These are phyloP conservation scores for Catagonus wagneri DNA, from an alignment of 2,113 vertebrate genomes.

Conservation along the genomic window DNA sequence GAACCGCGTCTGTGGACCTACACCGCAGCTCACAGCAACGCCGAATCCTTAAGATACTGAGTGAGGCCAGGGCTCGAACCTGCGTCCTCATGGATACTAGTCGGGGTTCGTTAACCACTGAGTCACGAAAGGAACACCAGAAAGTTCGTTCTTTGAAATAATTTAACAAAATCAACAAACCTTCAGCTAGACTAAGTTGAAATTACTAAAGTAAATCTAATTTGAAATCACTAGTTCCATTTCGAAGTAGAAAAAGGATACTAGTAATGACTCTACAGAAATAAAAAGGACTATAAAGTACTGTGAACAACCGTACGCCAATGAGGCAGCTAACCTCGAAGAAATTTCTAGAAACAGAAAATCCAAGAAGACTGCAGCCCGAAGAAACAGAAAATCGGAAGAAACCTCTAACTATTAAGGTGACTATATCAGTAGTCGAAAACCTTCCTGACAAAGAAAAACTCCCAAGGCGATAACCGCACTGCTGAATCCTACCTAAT, in stretches of 20 bases:
- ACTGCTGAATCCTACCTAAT: background rate
- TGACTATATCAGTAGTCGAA: background rate
- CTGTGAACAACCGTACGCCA: background rate
- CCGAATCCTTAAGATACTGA: too few relatives aligned
- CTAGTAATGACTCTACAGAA: background rate
- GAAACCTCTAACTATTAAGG: background rate
- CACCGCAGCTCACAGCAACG: too few relatives aligned
- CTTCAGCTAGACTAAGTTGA: background rate
- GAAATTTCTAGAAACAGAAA: slow-evolving; percentile 35
- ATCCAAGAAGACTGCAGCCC: background rate
- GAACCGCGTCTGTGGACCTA: too few relatives aligned
- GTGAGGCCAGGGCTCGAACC: too few relatives aligned
- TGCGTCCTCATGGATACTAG: too few relatives aligned
- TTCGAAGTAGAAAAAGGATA: background rate
- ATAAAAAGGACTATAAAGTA: background rate
- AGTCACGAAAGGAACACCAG: too few relatives aligned
- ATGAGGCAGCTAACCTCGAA: background rate
- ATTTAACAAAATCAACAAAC: background rate
- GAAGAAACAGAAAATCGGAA: background rate
- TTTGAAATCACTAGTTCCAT: background rate
- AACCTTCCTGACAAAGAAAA: background rate
- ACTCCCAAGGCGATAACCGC: background rate
- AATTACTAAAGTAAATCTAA: background rate
- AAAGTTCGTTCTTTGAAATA: background rate
- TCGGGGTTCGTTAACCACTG: too few relatives aligned